phyloP scores from a whole-genome alignment of 2,113 vertebrate genomes.

The Phyllostomus discolor region DNA sequence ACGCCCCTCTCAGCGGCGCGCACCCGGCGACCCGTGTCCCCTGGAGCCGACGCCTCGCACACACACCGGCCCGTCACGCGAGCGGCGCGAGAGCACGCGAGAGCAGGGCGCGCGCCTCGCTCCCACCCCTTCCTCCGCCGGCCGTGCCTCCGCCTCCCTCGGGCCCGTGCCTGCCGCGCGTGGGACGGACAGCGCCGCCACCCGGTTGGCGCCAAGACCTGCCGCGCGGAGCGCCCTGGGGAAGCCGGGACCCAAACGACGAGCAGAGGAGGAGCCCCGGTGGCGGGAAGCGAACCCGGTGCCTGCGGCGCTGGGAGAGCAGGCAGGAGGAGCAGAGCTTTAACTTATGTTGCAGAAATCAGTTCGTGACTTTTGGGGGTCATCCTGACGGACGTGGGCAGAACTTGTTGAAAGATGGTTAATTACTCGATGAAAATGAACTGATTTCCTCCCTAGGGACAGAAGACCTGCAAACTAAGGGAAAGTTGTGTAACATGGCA shows the following conservation, averaged over 20 bases:
- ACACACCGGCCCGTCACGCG: slow-evolving; percentile 54
- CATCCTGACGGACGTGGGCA: not conserved
- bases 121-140: slow-evolving; percentile 61
- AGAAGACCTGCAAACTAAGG: not conserved
- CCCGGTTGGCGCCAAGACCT: slow-evolving; percentile 75
- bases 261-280: not conserved
- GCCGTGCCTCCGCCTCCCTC: slow-evolving; percentile 59
- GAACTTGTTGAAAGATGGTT: not conserved
- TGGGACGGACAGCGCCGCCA: slow-evolving; percentile 78
- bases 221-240: not conserved
- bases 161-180: slow-evolving; percentile 34
- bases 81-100: slow-evolving; percentile 70
- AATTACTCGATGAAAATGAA: not conserved
- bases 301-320: not conserved
- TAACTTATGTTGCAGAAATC: not conserved
- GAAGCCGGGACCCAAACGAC: not conserved
- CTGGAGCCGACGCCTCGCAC: not conserved
- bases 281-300: slow-evolving; percentile 48
- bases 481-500: slow-evolving; percentile 36
- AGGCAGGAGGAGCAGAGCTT: not conserved
- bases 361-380: not conserved
- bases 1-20: slow-evolving; percentile 46
- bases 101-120: slow-evolving; percentile 57
- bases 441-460: not conserved
- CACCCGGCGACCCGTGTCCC: slow-evolving; percentile 9